Conservation (phyloP, 2,113 vertebrate species). For the Hiodon alosoides region DNA sequence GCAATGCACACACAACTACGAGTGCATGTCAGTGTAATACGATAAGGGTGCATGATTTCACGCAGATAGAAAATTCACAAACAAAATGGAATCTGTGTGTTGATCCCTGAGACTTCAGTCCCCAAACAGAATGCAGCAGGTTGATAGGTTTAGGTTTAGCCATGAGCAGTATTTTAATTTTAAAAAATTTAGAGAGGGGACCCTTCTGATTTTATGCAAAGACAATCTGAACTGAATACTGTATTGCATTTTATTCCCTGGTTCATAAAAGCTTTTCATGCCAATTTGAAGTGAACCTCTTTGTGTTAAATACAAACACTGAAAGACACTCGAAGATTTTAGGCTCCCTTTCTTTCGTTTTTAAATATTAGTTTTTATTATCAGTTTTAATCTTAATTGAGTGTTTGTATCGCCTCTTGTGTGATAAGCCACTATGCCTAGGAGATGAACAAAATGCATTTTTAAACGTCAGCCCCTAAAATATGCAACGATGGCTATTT, state of each 20-base stretch:
- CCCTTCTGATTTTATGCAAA: not conserved
- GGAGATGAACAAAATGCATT: not conserved
- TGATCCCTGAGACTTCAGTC: not conserved
- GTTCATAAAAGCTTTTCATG: not conserved
- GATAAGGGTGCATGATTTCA: too few species aligned
- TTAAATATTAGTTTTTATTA: not conserved
- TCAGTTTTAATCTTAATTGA: not conserved
- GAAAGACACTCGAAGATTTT: not conserved
- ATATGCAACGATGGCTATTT: conserved; percentile 9
- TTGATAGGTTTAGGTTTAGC: not conserved
- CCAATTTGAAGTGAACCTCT: conserved; percentile 1
- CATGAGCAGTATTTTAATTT: not conserved
- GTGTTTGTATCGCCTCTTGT: not conserved
- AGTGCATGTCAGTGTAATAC: too few species aligned
- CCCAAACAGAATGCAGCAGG: conserved; percentile 6
- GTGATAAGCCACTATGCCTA: not conserved
- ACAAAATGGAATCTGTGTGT: not conserved
- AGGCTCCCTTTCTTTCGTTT: not conserved
- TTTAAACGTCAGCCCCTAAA: not conserved
- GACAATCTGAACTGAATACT: not conserved
- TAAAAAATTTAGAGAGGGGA: not conserved
- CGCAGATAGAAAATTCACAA: not conserved
- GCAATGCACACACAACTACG: not conserved
- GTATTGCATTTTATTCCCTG: not conserved
- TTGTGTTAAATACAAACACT: not conserved